Base-by-base conservation (phyloP, 1,140 invertebrate genomes). In the Asobara japonica region DNA sequence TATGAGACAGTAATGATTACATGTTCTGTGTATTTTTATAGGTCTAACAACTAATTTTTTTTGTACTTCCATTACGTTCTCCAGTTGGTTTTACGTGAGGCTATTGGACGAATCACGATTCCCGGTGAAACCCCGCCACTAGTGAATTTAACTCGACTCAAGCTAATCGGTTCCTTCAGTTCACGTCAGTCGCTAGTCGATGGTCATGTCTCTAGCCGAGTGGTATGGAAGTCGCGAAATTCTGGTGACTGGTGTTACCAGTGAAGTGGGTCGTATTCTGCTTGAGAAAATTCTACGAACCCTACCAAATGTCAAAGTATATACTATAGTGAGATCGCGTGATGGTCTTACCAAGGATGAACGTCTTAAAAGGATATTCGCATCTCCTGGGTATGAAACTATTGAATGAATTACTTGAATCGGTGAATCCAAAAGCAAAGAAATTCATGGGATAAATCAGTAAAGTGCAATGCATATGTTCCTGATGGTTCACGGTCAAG, bases 171-270 rank as follows among this genome's bases (percentile, higher is more conserved):
- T 60, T 51, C 7, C n/a, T 51, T 18, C 45, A 51, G 7, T 51
- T 41, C 48, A 30, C 29, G 68, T 25, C 3, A 36, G 8, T 62
- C 16, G 27, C 60, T 51, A 83, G 81, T 83, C 68, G 72, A 71
- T 30, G 66, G 79, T 41, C 51, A 85, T 85, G 83, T 75, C 81
- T 77, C 78, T 84, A 6, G 13, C 69, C 64, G 81, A 85, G 22
- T 85, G 83, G 82, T 85, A 80, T 79, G 71, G 60, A 20, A 67
- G 77, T 5, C 81, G 80, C 27, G 76, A 79, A 72, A 71, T 85
- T 0, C 79, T 85, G 22, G 62, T 85, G 2, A 83, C 79, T 0
- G 83, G 83, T 68, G 82, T 78, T 2, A 84, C 82, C 13, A 83
- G 83, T 62, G 78, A 83, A 30, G 61, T 84, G 4, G 83, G 83